Conservation (phyloP, 2,888 invertebrate species). For the Epinotia bilunana region DNA sequence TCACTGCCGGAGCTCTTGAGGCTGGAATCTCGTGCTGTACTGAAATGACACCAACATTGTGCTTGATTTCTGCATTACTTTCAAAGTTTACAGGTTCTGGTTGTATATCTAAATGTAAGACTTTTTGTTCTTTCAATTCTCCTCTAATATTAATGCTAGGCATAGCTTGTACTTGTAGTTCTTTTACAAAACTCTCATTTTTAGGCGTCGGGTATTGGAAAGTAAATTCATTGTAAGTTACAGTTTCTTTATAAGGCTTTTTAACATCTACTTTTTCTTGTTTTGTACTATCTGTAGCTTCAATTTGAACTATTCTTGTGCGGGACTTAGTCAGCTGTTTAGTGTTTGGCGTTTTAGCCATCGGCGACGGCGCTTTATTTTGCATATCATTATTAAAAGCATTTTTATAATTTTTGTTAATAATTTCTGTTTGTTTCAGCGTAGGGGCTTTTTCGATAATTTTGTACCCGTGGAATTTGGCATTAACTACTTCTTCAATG, state of each 20-base stretch:
- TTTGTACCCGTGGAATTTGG: constrained; percentile 79
- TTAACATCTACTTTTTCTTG: constrained; percentile 59
- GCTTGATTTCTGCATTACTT: constrained; percentile 52
- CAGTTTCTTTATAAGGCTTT: constrained; percentile 55
- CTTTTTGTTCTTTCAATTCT: constrained; percentile 78
- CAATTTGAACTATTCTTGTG: constrained; percentile 68
- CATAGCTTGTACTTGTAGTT: constrained; percentile 75
- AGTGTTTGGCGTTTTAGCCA: constrained; percentile 54
- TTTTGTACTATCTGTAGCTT: constrained; percentile 57
- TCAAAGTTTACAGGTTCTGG: constrained; percentile 59
- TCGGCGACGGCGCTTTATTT: constrained; percentile 53
- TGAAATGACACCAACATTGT: constrained; percentile 68
- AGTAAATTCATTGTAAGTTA: constrained; percentile 71
- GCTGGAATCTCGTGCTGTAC: constrained; percentile 57
- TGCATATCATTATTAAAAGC: constrained; percentile 56
- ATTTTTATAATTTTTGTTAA: constrained; percentile 48
- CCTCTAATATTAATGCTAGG: constrained; percentile 81
- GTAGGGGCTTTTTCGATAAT: constrained; percentile 59
- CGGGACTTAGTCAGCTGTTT: constrained; percentile 66
- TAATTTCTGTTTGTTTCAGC: constrained; percentile 49
- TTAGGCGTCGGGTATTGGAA: constrained; percentile 65
- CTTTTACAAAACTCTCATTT: constrained; percentile 52
- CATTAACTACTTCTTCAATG: constrained; percentile 78
- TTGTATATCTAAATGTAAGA: constrained; percentile 78
- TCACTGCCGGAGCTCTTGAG: constrained; percentile 11